Base-by-base conservation (phyloP, 1,140 invertebrate genomes). In the Formica selysi region DNA sequence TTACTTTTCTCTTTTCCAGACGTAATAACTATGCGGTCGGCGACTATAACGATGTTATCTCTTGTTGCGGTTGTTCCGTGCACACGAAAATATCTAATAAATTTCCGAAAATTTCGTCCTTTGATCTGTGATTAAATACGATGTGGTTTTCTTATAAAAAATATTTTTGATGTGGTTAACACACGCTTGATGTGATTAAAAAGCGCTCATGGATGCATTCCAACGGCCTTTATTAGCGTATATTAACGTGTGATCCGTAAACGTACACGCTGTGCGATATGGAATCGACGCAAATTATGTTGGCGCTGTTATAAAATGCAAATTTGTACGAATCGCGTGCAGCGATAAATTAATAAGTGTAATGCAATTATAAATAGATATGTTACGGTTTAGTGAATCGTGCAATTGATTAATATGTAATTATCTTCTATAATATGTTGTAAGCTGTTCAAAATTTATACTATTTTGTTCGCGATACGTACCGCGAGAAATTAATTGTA, bases 301-400 rank as follows among this genome's bases (percentile, higher is more conserved):
- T 51, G 26, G n/a, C n/a, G 13, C 1, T 79, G 64, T 22, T 57
- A 41, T 73, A 81, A 71, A 59, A 81, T 71, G 67, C 19, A 71
- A 81, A 81, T 81, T 73, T 26, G 26, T 44, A 73, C 10, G 26
- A 81, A 73, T 81, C 67, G 79, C 48, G 16, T 6, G 48, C 61
- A 73, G 51, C n/a, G 79, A 71, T 73, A 81, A 59, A 81, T 81
- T 81, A 73, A 81, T 81, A 81, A 81, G 79, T 81, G 2, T n/a
- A 29, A 81, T 22, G 67, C 38, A 81, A 71, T 81, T 71, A 73
- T 59, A 68, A 73, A 81, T 44, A 81, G 76, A 5, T 32, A 51
- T 13, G 16, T 74, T 59, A 41, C 36, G 36, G 22, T 59, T 81
- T 26, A 32, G 11, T 11, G 38, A 71, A 71, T 54, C 51, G 67